These are phyloP conservation scores for Ceratothoa steindachneri DNA, from an alignment of 2,888 invertebrate genomes.

Conservation along the genomic window DNA sequence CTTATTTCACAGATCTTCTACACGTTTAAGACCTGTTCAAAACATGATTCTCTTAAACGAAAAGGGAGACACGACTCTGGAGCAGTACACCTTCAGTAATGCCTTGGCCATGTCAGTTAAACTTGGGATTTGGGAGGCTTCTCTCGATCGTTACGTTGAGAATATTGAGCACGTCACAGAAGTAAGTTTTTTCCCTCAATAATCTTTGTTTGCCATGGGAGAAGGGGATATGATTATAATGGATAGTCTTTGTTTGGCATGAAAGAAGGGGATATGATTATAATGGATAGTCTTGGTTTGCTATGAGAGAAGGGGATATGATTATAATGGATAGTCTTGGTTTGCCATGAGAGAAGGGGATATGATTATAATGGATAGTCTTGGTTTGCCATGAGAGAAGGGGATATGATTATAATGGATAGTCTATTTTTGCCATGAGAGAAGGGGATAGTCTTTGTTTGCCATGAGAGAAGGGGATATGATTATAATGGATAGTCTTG, in stretches of 20 bases:
- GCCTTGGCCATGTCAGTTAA: constrained; percentile 90
- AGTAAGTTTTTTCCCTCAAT: constrained; percentile 48
- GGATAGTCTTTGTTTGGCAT: neutral
- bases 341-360: too few relatives aligned
- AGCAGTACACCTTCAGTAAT: constrained; percentile 91
- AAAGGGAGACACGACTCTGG: constrained; percentile 61
- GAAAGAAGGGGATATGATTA: too few relatives aligned
- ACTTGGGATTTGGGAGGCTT: constrained; percentile 88
- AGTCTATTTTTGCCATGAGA: too few relatives aligned
- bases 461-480: too few relatives aligned
- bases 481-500: too few relatives aligned
- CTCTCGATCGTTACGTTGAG: constrained; percentile 75
- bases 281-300: too few relatives aligned
- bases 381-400: too few relatives aligned
- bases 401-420: too few relatives aligned
- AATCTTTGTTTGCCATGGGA: neutral
- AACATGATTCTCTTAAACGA: constrained; percentile 49
- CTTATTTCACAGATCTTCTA: constrained; percentile 34
- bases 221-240: neutral
- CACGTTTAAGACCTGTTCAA: constrained; percentile 21
- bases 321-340: too few relatives aligned
- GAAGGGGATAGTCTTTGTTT: too few relatives aligned
- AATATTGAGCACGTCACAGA: constrained; percentile 75
- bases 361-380: too few relatives aligned
- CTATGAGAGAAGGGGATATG: too few relatives aligned